phyloP scores from a whole-genome alignment of 2,797 vertebrate genomes.

The Miichthys miiuy region DNA sequence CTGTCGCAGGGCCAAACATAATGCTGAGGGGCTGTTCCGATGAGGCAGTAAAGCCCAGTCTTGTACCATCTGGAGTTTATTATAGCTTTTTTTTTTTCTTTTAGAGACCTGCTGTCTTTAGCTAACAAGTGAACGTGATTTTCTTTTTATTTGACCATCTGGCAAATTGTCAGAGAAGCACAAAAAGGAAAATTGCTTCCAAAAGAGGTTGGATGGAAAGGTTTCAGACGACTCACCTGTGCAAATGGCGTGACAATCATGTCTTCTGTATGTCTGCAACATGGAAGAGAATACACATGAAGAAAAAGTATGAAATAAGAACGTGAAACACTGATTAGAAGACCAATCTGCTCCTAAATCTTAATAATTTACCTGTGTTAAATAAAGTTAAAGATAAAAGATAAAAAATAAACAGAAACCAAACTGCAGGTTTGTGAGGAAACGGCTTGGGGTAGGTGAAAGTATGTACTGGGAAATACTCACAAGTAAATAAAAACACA shows the following conservation, averaged over 20 bases:
- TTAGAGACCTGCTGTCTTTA: constrained; percentile 8
- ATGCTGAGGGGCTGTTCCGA: constrained; percentile 54
- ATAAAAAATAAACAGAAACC: constrained; percentile 3
- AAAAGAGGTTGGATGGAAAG: not conserved
- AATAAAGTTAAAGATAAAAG: not conserved
- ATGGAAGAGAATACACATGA: constrained; percentile 43
- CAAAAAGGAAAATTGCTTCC: constrained; percentile 6
- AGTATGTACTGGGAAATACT: constrained; percentile 34
- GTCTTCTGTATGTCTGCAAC: constrained; percentile 94
- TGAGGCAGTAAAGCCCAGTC: constrained; percentile 35
- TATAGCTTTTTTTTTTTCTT: not conserved
- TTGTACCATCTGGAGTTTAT: constrained; percentile 51
- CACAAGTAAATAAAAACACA: constrained; percentile 47
- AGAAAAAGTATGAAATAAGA: constrained; percentile 16
- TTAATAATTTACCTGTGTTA: not conserved
- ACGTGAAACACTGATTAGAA: constrained; percentile 2
- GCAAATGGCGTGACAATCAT: constrained; percentile 97
- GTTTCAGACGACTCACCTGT: constrained; percentile 86
- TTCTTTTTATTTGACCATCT: constrained; percentile 26
- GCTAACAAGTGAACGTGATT: not conserved
- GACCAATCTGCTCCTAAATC: not conserved
- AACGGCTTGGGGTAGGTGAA: constrained; percentile 42
- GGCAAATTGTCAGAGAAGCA: constrained; percentile 11
- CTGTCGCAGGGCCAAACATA: constrained; percentile 58
- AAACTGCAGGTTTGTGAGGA: constrained; percentile 42